Evolutionary conservation across 2,797 vertebrate genomes (phyloP), one percentile per base, ranked within the genome.

Genomic region (Spondyliosoma cantharus): DNA sequence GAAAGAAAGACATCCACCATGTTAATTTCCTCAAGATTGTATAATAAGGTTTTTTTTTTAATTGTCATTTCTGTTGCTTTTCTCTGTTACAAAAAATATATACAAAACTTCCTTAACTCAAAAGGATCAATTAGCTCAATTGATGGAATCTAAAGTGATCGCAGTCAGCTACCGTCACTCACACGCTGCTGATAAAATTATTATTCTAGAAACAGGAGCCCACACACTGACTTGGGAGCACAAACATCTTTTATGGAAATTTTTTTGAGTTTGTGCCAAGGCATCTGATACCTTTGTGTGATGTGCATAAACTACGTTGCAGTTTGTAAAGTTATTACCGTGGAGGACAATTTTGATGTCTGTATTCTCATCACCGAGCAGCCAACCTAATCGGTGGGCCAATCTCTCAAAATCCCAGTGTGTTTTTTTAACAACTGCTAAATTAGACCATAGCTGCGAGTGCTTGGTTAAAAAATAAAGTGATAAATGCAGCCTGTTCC

Each of bases 361-460:
- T 77, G 32, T 45, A 60, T 42, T 50, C 50, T 72, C 50, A 50
- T 81, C 68, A 67, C 37, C 63, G 52, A n/a, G 62, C 46, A 42
- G 62, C 37, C 13, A 17, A 69, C 53, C 82, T 86, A 74, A 81
- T 73, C 64, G 5, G 57, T 62, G 49, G 56, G 79, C 60, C 27
- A 69, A 66, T 78, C 63, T 80, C 71, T 22, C 46, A 53, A 53
- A 86, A 66, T 50, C 69, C 46, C 54, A 52, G 1, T 37, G 45
- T 81, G 58, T 24, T 77, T 73, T 64, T 75, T 62, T 54, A 75
- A 45, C 48, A 80, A 78, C 62, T 74, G 73, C 58, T 79, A 73
- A 86, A 87, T 79, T 71, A 82, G 52, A 71, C 29, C 22, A n/a
- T 65, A n/a, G 81, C 82, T 80, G 43, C 24, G 1, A 80, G 85